Conservation (phyloP, 2,888 invertebrate genomes). For the Neuroscelio doddi region DNA sequence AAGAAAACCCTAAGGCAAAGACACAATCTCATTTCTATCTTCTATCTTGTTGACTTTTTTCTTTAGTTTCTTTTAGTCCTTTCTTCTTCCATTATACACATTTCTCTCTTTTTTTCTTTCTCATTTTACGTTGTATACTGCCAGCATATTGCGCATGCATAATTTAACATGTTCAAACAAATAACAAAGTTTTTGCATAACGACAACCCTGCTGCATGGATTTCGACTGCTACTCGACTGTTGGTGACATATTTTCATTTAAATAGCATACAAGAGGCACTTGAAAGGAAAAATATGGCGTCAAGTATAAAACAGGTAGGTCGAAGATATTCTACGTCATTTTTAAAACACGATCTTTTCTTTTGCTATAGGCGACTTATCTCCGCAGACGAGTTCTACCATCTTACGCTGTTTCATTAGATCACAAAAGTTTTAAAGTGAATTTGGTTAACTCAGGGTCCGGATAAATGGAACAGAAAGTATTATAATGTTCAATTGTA, state of each 20-base stretch:
- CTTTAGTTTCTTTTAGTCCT: constrained; percentile 47
- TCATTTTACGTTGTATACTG: constrained; percentile 41
- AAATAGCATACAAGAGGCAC: constrained; percentile 42
- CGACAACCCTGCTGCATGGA: constrained; percentile 62
- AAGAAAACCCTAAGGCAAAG: constrained; percentile 44
- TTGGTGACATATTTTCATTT: constrained; percentile 67
- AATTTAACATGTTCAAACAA: constrained; percentile 70
- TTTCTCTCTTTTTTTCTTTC: constrained; percentile 36
- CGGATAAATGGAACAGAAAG: no score
- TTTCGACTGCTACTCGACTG: constrained; percentile 61
- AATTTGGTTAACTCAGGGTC: no score
- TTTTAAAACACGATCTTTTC: constrained; percentile 28
- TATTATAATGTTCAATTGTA: no score
- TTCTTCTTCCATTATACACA: constrained; percentile 41
- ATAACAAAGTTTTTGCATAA: constrained; percentile 70
- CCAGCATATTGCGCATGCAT: constrained; percentile 70
- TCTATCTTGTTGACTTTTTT: constrained; percentile 47
- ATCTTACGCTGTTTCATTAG: constrained; percentile 30
- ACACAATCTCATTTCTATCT: constrained; percentile 48
- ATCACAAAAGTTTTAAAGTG: no score
- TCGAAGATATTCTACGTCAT: constrained; percentile 35
- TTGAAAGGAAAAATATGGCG: constrained; percentile 29
- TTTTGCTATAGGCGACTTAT: constrained; percentile 21
- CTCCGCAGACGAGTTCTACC: constrained; percentile 24
- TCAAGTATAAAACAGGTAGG: constrained; percentile 27